Conservation (phyloP, 2,888 invertebrate genomes). For the Agriopis leucophaearia region DNA sequence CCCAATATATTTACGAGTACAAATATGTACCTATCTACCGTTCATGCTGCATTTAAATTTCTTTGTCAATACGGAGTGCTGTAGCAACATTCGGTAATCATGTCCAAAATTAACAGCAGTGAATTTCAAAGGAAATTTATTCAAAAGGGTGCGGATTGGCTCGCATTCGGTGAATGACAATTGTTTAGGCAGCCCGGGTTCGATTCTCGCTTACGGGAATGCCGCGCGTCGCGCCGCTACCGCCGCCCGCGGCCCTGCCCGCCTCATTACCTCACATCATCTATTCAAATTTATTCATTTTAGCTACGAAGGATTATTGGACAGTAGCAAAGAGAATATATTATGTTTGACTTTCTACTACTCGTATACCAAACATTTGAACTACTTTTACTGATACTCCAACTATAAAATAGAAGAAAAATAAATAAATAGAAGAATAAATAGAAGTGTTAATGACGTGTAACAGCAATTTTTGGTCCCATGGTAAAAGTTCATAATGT, state of each 20-base stretch:
- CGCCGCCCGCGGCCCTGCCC: conserved; percentile 7
- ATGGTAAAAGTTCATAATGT: too few species aligned
- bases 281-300: conserved; percentile 76
- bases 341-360: neutral
- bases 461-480: too few species aligned
- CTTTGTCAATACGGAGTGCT: neutral
- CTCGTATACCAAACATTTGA: too few species aligned
- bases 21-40: neutral
- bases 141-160: conserved; percentile 62
- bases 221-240: conserved; percentile 45
- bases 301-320: conserved; percentile 49
- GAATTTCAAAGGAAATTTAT: conserved; percentile 45
- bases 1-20: too few species aligned
- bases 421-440: too few species aligned
- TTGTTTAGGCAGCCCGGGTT: conserved; percentile 63
- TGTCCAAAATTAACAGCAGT: conserved; percentile 11
- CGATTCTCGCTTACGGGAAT: conserved; percentile 65
- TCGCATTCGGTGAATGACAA: conserved; percentile 62
- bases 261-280: conserved; percentile 61
- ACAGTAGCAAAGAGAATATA: conserved; percentile 14
- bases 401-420: too few species aligned
- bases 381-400: too few species aligned
- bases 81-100: conserved; percentile 24
- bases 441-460: too few species aligned
- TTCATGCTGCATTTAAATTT: neutral